These are phyloP conservation scores for Pedicia rivosa DNA, from an alignment of 2,888 invertebrate genomes.

Conservation along the genomic window DNA sequence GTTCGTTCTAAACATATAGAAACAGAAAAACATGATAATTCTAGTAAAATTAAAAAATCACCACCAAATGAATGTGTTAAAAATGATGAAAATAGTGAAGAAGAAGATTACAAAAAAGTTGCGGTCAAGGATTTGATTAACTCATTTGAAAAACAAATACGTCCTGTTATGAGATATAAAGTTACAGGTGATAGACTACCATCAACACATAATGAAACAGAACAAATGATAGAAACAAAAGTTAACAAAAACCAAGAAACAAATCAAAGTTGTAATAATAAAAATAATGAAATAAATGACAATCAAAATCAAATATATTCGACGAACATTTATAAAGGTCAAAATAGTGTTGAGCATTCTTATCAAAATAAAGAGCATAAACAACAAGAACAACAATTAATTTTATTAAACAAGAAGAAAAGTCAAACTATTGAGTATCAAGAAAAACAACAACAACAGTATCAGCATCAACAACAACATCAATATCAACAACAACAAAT, in stretches of 20 bases:
- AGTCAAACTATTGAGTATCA: too few species aligned
- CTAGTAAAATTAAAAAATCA: conserved; percentile 1
- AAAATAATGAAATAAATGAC: too few species aligned
- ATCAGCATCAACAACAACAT: too few species aligned
- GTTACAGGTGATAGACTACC: conserved; percentile 4
- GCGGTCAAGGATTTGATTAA: conserved; percentile 32
- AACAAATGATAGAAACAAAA: neutral
- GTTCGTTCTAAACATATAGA: conserved; percentile 1
- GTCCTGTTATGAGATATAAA: conserved; percentile 37
- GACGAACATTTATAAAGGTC: too few species aligned
- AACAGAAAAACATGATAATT: conserved; percentile 1
- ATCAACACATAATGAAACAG: neutral
- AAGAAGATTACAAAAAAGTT: conserved; percentile 2
- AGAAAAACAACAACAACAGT: too few species aligned
- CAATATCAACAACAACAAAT: too few species aligned
- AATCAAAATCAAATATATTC: too few species aligned
- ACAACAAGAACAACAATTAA: neutral
- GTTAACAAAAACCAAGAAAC: too few species aligned
- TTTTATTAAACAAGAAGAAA: too few species aligned
- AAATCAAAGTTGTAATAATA: too few species aligned
- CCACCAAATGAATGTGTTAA: neutral
- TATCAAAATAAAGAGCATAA: neutral
- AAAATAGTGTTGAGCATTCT: too few species aligned
- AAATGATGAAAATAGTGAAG: neutral
- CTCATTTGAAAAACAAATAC: conserved; percentile 44